Evolutionary conservation across 30 jellyfish, hydroid and myxozoan genomes (phyloP).

Genomic region (Turritopsis dohrnii): DNA sequence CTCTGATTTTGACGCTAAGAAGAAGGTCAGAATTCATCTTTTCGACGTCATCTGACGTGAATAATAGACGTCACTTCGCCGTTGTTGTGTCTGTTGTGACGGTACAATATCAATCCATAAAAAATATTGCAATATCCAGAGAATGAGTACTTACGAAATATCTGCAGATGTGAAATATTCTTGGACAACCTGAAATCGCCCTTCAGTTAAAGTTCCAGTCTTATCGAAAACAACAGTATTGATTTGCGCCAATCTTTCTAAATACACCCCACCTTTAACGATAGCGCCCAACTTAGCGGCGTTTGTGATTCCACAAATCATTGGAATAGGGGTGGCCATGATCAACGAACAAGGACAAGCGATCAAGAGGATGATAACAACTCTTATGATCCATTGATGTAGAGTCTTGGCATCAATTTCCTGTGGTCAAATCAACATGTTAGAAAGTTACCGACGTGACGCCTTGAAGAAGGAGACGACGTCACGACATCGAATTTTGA

Average conservation of each 20-base stretch:
- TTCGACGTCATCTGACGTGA: too few species aligned
- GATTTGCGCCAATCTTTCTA: conserved; percentile 66
- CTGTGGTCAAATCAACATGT: too few species aligned
- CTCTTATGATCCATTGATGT: conserved; percentile 66
- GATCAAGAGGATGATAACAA: conserved; percentile 57
- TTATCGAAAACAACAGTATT: conserved; percentile 71
- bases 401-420: neutral
- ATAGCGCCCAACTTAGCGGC: conserved; percentile 83
- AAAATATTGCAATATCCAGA: too few species aligned
- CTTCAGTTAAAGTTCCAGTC: conserved; percentile 96
- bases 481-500: too few species aligned
- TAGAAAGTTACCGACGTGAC: too few species aligned
- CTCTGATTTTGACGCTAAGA: too few species aligned
- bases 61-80: too few species aligned
- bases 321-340: conserved; percentile 80
- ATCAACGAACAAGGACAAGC: conserved; percentile 94
- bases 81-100: too few species aligned
- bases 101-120: too few species aligned
- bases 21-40: too few species aligned
- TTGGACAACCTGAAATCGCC: conserved; percentile 68
- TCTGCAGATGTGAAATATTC: neutral
- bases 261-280: conserved; percentile 54
- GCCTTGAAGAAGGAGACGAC: too few species aligned
- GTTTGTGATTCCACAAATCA: conserved; percentile 72
- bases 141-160: neutral